phyloP scores from a whole-genome alignment of 2,888 invertebrate species.

The Criorhina ranunculi region DNA sequence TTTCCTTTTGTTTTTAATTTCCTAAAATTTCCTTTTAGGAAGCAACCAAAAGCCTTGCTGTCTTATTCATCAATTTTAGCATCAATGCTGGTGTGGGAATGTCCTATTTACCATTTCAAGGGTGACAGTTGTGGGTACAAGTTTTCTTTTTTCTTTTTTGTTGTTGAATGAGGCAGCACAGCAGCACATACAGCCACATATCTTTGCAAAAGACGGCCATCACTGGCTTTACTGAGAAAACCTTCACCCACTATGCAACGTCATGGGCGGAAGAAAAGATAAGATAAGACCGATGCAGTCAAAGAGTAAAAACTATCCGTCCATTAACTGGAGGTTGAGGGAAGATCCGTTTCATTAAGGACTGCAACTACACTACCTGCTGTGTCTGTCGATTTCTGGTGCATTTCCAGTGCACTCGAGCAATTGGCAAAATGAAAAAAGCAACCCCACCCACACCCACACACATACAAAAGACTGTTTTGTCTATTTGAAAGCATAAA shows the following conservation, averaged over 20 bases:
- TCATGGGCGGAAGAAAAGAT: background rate
- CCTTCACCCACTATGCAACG: constrained; percentile 55
- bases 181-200: constrained; percentile 16
- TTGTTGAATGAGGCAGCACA: constrained; percentile 47
- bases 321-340: background rate
- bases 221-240: constrained; percentile 40
- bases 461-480: constrained; percentile 37
- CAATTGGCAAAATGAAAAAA: constrained; percentile 57
- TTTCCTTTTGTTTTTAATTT: background rate
- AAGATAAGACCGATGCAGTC: constrained; percentile 7
- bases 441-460: too few relatives aligned
- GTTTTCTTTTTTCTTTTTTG: background rate
- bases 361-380: constrained; percentile 25
- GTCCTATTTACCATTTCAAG: constrained; percentile 24
- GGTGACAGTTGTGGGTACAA: constrained; percentile 32
- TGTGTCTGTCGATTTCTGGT: constrained; percentile 28
- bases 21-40: background rate
- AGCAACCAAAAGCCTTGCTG: background rate
- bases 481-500: constrained; percentile 52
- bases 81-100: constrained; percentile 8
- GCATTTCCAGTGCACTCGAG: constrained; percentile 44
- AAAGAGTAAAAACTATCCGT: constrained; percentile 12
- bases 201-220: constrained; percentile 45
- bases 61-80: constrained; percentile 38
- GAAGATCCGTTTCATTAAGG: constrained; percentile 46